These are phyloP conservation scores for Pygoscelis antarcticus DNA, from an alignment of 2,113 vertebrate genomes.

Conservation along the genomic window DNA sequence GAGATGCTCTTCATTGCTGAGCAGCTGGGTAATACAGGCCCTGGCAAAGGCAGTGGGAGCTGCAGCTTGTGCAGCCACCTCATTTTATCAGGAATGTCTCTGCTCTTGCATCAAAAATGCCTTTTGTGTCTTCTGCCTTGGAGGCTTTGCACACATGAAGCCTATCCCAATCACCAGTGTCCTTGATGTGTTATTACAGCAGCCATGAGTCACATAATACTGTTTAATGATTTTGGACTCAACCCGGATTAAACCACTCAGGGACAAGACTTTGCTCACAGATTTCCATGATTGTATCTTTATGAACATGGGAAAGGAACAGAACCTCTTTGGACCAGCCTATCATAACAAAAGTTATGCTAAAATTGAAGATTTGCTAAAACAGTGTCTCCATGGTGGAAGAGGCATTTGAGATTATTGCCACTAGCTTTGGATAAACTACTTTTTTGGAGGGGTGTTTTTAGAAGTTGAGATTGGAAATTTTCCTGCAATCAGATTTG, in stretches of 20 bases:
- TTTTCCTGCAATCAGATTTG: neutral
- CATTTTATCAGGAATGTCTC: neutral
- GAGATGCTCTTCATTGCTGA: neutral
- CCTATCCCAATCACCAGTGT: neutral
- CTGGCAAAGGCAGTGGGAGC: conserved; percentile 4
- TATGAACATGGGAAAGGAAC: neutral
- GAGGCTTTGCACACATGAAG: neutral
- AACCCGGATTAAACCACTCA: neutral
- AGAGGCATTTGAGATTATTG: neutral
- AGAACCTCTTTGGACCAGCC: neutral
- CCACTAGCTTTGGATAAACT: neutral
- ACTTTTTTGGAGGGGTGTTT: neutral
- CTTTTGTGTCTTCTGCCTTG: neutral
- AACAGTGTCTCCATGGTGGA: neutral
- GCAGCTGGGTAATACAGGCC: neutral
- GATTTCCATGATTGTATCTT: neutral
- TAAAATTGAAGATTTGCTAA: neutral
- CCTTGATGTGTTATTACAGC: neutral
- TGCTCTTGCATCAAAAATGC: neutral
- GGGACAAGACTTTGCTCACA: neutral
- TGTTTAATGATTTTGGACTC: neutral
- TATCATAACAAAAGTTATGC: neutral
- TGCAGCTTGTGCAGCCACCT: neutral
- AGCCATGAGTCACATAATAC: neutral
- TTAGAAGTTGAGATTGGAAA: neutral